These are phyloP conservation scores for Chaetodon trifasciatus DNA, from an alignment of 2,797 vertebrate species.

Conservation along the genomic window DNA sequence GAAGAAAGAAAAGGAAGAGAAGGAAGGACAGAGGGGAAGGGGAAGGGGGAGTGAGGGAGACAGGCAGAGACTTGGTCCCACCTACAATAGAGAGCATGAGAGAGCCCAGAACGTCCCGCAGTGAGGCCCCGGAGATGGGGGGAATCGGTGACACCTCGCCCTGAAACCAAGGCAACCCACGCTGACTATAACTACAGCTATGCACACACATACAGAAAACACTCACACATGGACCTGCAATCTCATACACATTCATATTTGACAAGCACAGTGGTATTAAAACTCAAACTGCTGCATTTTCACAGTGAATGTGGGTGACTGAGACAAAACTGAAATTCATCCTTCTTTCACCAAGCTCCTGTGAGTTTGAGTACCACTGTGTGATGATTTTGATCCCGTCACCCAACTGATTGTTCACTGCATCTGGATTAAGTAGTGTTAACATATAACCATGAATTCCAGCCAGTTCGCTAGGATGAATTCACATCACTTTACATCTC, in stretches of 20 bases:
- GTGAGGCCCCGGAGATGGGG: constrained; percentile 83
- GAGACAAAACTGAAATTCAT: neutral
- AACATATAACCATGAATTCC: neutral
- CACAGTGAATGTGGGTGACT: neutral
- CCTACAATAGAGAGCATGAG: constrained; percentile 88
- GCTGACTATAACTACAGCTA: constrained; percentile 63
- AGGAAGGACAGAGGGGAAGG: neutral
- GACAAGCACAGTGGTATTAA: constrained; percentile 21
- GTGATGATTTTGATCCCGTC: constrained; percentile 16
- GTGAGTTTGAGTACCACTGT: constrained; percentile 36
- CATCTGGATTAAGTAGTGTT: constrained; percentile 10
- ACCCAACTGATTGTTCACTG: constrained; percentile 52
- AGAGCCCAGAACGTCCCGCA: constrained; percentile 85
- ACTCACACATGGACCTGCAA: constrained; percentile 1
- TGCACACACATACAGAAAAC: constrained; percentile 14
- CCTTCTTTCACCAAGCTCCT: neutral
- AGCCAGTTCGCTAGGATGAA: neutral
- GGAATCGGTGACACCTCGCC: constrained; percentile 78
- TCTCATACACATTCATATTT: neutral
- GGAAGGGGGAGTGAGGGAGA: constrained; percentile 22
- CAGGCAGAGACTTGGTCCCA: constrained; percentile 78
- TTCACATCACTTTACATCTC: neutral
- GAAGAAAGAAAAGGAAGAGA: constrained; percentile 30
- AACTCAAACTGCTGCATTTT: neutral
- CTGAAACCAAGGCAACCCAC: constrained; percentile 82